These are phyloP conservation scores for Metopia argyrocephala DNA, from an alignment of 2,888 invertebrate species.

Conservation along the genomic window DNA sequence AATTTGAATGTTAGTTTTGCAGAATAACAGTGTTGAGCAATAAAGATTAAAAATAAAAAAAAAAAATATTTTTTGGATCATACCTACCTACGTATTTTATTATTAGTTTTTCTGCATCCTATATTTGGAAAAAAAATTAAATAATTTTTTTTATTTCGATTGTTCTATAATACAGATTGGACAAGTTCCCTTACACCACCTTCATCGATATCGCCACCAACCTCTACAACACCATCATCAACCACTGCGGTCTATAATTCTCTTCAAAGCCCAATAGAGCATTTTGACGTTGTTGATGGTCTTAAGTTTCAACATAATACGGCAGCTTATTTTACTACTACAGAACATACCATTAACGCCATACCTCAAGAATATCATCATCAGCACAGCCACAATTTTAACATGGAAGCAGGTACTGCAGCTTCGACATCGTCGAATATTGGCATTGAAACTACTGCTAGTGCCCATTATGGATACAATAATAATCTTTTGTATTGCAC, in stretches of 20 bases:
- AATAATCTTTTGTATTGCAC: slow-evolving; percentile 64
- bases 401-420: slow-evolving; percentile 66
- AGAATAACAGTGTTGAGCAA: slow-evolving; percentile 16
- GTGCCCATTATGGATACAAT: slow-evolving; percentile 59
- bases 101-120: not conserved
- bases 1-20: not conserved
- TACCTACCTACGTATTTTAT: not conserved
- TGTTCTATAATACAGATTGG: slow-evolving; percentile 73
- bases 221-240: slow-evolving; percentile 65
- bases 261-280: slow-evolving; percentile 54
- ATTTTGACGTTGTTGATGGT: slow-evolving; percentile 65
- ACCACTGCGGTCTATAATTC: slow-evolving; percentile 38
- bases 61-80: not conserved
- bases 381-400: slow-evolving; percentile 53
- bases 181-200: slow-evolving; percentile 77
- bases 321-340: slow-evolving; percentile 14
- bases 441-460: slow-evolving; percentile 42
- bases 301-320: slow-evolving; percentile 56
- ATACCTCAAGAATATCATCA: slow-evolving; percentile 65
- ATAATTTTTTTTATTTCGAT: slow-evolving; percentile 29
- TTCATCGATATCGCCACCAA: slow-evolving; percentile 65
- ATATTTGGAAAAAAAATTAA: not conserved
- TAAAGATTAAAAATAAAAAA: no score
- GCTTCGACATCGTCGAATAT: slow-evolving; percentile 47
- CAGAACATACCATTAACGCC: slow-evolving; percentile 58